Evolutionary conservation across 2,888 invertebrate genomes (phyloP).

Genomic region (Timema cristinae): DNA sequence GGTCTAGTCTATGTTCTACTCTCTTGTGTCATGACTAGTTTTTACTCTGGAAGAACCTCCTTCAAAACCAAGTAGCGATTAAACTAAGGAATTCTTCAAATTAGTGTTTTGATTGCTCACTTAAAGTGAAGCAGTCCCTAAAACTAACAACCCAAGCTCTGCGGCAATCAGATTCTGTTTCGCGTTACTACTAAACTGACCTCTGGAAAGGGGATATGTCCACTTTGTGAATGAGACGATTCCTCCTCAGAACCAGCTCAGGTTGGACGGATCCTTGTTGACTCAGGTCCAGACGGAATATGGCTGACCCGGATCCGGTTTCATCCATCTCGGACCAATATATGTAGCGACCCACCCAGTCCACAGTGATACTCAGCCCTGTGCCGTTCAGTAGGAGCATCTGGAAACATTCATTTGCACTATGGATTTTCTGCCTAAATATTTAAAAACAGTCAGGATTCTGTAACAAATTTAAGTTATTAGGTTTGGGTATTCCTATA

Average conservation of each 20-base stretch:
- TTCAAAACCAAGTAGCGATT: too few species aligned
- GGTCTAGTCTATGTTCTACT: too few species aligned
- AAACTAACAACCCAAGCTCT: too few species aligned
- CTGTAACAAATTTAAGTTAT: too few species aligned
- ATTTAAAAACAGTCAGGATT: too few species aligned
- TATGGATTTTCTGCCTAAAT: not conserved
- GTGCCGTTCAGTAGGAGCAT: constrained; percentile 55
- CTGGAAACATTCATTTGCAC: constrained; percentile 31
- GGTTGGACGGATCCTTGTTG: constrained; percentile 43
- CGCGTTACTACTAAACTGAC: constrained; percentile 43
- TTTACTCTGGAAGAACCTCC: too few species aligned
- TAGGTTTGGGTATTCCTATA: too few species aligned
- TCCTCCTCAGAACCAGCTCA: constrained; percentile 44
- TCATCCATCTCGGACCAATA: constrained; percentile 72
- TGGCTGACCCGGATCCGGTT: constrained; percentile 46
- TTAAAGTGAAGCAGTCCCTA: too few species aligned
- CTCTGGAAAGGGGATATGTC: constrained; percentile 72
- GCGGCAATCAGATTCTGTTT: not conserved
- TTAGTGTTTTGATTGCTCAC: too few species aligned
- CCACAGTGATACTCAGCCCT: constrained; percentile 66
- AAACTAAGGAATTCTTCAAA: too few species aligned
- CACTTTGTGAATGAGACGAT: constrained; percentile 59
- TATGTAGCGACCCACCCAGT: constrained; percentile 82
- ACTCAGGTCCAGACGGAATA: constrained; percentile 65
- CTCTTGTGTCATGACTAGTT: too few species aligned